Base-by-base conservation (phyloP, 2,888 invertebrate genomes). In the Syrista parreyssii region DNA sequence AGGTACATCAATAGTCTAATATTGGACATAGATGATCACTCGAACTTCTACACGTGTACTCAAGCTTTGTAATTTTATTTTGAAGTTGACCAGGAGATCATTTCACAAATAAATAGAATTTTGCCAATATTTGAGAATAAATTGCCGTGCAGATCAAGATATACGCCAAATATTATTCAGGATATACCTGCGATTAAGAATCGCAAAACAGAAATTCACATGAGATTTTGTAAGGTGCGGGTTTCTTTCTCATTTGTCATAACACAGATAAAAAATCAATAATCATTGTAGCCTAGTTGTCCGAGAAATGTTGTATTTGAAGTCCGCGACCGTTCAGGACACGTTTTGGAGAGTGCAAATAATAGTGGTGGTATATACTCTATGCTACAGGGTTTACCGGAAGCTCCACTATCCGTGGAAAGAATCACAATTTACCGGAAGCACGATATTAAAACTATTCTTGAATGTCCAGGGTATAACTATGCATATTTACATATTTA, bases 341-440 rank as follows among this genome's bases (percentile, higher is more conserved):
- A 92, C 4, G 83, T 94, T 73, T 84, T 94, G 68, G 94, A 95
- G 91, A 90, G 87, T 79, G 94, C 93, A 0, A 94, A 94, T 85
- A 95, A 94, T 87, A 93, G 93, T 33, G 94, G 92, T 4, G 94
- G 94, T n/a, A 91, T 94, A 77, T 94, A 92, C 88, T 93, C 93
- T 1, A 89, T 92, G 84, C 69, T 91, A 30, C 94, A 94, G 90
- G 92, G 91, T 15, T 83, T 93, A 40, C 93, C 93, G 4, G 88
- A 92, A 40, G 80, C 89, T 68, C 89, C 91, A 77, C 93, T 93
- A 34, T 83, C 91, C 55, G 90, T 93, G 34, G 90, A 90, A 78
- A 90, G 93, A 75, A 84, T 84, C 34, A 87, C 92, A 30, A 83
- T 92, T 79, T 93, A 93, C 83, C 90, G 88, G 68, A 87, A 85